A percentile compares a stretch with the other conserved stretches of the same genome.
phyloP scores from a whole-genome alignment of 2,113 vertebrate species.

The Scartelaos histophorus region DNA sequence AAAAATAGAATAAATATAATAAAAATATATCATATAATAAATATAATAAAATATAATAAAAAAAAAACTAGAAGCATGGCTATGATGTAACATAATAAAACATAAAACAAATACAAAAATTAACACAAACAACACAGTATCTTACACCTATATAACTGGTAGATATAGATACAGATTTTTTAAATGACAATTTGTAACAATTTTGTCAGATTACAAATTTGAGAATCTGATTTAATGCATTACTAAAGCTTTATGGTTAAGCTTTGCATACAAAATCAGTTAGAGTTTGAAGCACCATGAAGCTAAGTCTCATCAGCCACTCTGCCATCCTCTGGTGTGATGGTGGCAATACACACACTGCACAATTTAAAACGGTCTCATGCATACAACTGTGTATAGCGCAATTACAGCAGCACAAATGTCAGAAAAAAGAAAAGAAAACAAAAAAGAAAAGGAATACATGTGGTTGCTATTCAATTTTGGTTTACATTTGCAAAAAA shows the following conservation, averaged over 20 bases:
- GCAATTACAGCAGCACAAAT: background rate
- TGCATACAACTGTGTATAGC: background rate
- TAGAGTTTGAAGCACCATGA: constrained; percentile 48
- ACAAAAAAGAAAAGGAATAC: too few species aligned
- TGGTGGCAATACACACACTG: constrained; percentile 63
- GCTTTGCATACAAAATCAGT: constrained; percentile 57
- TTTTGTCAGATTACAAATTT: background rate
- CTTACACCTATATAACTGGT: background rate
- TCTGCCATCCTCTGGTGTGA: constrained; percentile 77
- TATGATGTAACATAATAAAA: background rate
- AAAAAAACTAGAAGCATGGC: background rate
- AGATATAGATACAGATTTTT: background rate
- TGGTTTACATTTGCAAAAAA: background rate
- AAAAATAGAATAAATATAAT: too few species aligned
- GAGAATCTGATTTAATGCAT: constrained; percentile 10
- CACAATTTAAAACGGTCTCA: constrained; percentile 6
- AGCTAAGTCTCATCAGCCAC: constrained; percentile 69
- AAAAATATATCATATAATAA: too few species aligned
- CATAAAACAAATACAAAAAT: background rate
- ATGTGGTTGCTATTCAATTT: background rate
- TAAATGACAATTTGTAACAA: background rate
- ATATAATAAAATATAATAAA: background rate
- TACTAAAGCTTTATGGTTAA: constrained; percentile 65
- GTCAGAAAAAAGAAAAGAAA: background rate
- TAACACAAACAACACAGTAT: background rate